phyloP scores from a whole-genome alignment of 2,888 invertebrate species.

The Cetonia aurata region DNA sequence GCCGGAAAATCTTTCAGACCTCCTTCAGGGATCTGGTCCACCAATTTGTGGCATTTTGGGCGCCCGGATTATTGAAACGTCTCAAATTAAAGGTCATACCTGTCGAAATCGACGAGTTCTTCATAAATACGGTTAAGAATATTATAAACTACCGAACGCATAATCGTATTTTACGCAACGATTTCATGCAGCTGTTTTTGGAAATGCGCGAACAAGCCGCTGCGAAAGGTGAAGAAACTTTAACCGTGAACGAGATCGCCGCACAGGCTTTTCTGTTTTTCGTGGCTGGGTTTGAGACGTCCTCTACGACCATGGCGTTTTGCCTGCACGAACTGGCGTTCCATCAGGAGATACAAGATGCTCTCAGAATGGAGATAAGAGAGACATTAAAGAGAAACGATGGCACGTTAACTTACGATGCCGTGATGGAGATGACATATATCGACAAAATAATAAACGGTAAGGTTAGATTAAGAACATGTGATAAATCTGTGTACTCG shows the following conservation, averaged over 20 bases:
- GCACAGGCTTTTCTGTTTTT: slow-evolving; percentile 18
- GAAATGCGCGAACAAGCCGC: slow-evolving; percentile 27
- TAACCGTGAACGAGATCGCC: slow-evolving; percentile 18
- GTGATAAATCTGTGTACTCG: too few species aligned
- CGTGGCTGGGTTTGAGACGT: slow-evolving; percentile 22
- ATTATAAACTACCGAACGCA: slow-evolving; percentile 3
- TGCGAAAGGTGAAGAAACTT: background rate
- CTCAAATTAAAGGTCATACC: background rate
- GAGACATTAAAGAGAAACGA: background rate
- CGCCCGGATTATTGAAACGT: background rate
- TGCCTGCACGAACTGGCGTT: slow-evolving; percentile 29
- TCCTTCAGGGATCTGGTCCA: background rate
- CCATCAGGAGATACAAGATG: slow-evolving; percentile 24
- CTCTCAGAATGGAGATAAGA: background rate
- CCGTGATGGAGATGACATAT: slow-evolving; percentile 17
- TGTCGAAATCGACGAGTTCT: slow-evolving; percentile 17
- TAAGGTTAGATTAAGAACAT: background rate
- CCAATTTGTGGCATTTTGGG: slow-evolving; percentile 3
- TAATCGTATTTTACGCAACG: slow-evolving; percentile 1
- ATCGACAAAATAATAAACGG: slow-evolving; percentile 28
- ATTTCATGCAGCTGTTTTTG: slow-evolving; percentile 28
- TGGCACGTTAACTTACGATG: slow-evolving; percentile 17
- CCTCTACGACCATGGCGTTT: slow-evolving; percentile 25
- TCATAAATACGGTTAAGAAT: background rate
- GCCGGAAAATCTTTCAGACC: slow-evolving; percentile 47